Evolutionary conservation across 1,140 invertebrate genomes (phyloP).

Genomic region (Hycleus phaleratus): DNA sequence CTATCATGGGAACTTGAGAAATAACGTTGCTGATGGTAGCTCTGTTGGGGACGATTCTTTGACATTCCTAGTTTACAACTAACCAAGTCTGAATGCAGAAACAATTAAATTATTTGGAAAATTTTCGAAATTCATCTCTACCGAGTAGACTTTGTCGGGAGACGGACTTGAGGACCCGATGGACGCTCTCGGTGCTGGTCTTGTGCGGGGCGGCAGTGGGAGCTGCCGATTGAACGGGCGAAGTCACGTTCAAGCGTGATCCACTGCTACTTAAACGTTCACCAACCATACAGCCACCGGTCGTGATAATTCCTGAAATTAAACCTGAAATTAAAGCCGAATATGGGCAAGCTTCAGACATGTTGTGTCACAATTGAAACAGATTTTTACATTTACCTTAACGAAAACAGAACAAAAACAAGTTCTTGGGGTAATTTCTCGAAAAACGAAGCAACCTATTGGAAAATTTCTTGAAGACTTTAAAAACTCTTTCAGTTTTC

Average conservation of each 20-base stretch:
- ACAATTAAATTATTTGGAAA: not conserved
- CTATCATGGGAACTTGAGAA: slow-evolving; percentile 67
- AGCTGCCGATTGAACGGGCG: slow-evolving; percentile 37
- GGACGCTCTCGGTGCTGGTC: slow-evolving; percentile 36
- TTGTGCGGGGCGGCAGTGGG: slow-evolving; percentile 34
- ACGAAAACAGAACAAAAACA: too few relatives aligned
- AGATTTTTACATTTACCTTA: too few relatives aligned
- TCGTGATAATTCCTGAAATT: slow-evolving; percentile 49
- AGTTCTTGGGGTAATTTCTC: too few relatives aligned
- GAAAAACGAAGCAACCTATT: too few relatives aligned
- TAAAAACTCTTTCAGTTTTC: too few relatives aligned
- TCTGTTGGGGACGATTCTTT: slow-evolving; percentile 38
- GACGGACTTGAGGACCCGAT: slow-evolving; percentile 45
- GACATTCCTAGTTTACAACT: slow-evolving; percentile 57
- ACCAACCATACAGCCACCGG: slow-evolving; percentile 41
- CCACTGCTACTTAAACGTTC: slow-evolving; percentile 45
- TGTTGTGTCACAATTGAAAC: too few relatives aligned
- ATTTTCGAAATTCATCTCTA: slow-evolving; percentile 17
- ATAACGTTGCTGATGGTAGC: slow-evolving; percentile 42
- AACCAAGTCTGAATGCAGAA: slow-evolving; percentile 49
- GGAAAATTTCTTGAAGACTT: too few relatives aligned
- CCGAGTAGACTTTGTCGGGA: slow-evolving; percentile 38
- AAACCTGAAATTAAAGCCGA: slow-evolving; percentile 39
- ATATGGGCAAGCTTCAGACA: too few relatives aligned
- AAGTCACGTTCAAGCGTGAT: slow-evolving; percentile 44